Evolutionary conservation across 2,113 vertebrate species (phyloP), one percentile per base, ranked within the genome.

Genomic region (Gorsachius goisagi): DNA sequence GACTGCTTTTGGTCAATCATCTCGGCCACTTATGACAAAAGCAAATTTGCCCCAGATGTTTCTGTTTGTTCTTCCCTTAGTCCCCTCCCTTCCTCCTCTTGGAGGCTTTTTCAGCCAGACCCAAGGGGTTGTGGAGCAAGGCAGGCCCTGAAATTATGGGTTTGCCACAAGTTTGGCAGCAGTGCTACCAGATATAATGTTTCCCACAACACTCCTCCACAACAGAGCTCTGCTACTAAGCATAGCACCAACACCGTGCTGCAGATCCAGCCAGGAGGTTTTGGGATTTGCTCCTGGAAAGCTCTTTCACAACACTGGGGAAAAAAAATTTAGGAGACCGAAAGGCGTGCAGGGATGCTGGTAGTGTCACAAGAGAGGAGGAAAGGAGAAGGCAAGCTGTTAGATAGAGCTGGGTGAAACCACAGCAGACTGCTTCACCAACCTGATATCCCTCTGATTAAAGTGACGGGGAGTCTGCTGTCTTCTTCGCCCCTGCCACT

Each of bases 151-250:
- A 53, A 87, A 84, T 89, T 27, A 35, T 0, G 3, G 11, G n/a
- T 88, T 88, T 85, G 73, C 77, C 62, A 75, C 73, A 20, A 78
- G 64, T 75, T 71, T 91, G 74, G 85, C 95, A 95, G 76, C 45
- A 4, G 9, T 56, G 75, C 71, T 50, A 44, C 62, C 66, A 85
- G 74, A 78, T 76, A n/a, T 0, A 52, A 47, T 35, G 60, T 87
- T 85, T 95, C 69, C 69, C 56, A 8, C 59, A 85, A 93, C 85
- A 67, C 88, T 92, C 94, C 95, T 79, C 93, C 91, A 63, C 88
- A 92, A 66, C 82, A 85, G 82, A 96, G 83, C 69, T 91, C 82
- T 49, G 41, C 77, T 66, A 21, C 82, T 55, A 88, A 88, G 88
- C 56, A 62, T 9, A 89, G 93, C 62, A 63, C 39, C 0, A 3